Conservation (phyloP, 2,888 invertebrate species). For the Empis stercorea region DNA sequence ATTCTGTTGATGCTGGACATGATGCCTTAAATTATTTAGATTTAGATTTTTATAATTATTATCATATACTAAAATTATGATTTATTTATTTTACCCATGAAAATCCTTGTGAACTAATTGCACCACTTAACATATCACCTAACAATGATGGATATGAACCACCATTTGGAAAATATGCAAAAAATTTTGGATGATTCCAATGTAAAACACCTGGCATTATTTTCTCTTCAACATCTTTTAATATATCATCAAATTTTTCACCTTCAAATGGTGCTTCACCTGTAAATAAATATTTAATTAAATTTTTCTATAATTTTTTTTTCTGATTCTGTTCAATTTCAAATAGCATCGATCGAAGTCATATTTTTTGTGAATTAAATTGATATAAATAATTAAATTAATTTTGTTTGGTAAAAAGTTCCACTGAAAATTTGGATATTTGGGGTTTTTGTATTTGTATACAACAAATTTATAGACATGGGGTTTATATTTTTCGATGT, state of each 20-base stretch:
- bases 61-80: background rate
- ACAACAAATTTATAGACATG: no score
- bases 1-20: slow-evolving; percentile 73
- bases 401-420: no score
- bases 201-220: slow-evolving; percentile 78
- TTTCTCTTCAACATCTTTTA: slow-evolving; percentile 62
- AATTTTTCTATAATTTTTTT: slow-evolving; percentile 2
- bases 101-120: slow-evolving; percentile 82
- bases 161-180: slow-evolving; percentile 88
- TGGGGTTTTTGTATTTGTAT: no score
- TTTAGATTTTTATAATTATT: background rate
- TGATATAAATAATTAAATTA: no score
- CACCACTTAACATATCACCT: slow-evolving; percentile 80
- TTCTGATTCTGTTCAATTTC: background rate
- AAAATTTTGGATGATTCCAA: slow-evolving; percentile 89
- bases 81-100: slow-evolving; percentile 58
- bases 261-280: slow-evolving; percentile 54
- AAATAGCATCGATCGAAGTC: no score
- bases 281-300: slow-evolving; percentile 13
- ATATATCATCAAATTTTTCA: slow-evolving; percentile 61
- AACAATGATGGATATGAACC: slow-evolving; percentile 84
- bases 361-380: no score
- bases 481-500: no score
- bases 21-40: slow-evolving; percentile 47
- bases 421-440: no score